A percentile compares a stretch with the other conserved stretches of the same genome.
These are phyloP conservation scores for Liparis tanakae DNA, from an alignment of 2,797 vertebrate species.

Conservation along the genomic window DNA sequence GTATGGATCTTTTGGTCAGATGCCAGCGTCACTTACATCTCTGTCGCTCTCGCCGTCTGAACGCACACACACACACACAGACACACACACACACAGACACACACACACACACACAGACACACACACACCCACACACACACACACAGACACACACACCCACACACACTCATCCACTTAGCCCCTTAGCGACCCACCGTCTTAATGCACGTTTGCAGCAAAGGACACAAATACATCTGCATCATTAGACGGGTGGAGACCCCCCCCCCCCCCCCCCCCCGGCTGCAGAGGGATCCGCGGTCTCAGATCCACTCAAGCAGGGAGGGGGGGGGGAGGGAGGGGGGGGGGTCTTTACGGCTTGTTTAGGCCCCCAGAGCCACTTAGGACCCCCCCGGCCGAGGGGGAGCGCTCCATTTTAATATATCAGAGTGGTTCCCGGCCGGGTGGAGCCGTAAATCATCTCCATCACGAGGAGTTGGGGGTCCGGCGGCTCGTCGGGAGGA, in stretches of 20 bases:
- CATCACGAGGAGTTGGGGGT: conserved; percentile 73
- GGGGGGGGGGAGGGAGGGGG: too few relatives aligned
- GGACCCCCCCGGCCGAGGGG: conserved; percentile 20
- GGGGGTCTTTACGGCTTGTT: conserved; percentile 60
- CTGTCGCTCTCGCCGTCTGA: conserved; percentile 74
- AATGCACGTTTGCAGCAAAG: conserved; percentile 73
- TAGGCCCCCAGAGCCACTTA: conserved; percentile 40
- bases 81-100: conserved; percentile 1
- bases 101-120: background rate
- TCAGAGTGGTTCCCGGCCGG: conserved; percentile 73
- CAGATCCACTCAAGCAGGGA: too few relatives aligned
- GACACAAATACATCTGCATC: conserved; percentile 73
- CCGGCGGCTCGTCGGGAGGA: too few relatives aligned
- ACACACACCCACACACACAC: background rate
- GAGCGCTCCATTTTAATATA: conserved; percentile 74
- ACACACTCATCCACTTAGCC: conserved; percentile 64
- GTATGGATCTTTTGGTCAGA: conserved; percentile 79
- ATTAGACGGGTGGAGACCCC: conserved; percentile 54
- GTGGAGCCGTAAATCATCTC: conserved; percentile 71
- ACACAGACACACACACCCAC: conserved; percentile 2
- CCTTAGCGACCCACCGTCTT: conserved; percentile 69
- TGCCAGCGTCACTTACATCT: conserved; percentile 73
- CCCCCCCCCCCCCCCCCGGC: background rate
- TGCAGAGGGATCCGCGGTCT: conserved; percentile 19
- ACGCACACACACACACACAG: conserved; percentile 26